These are phyloP conservation scores for Hydriomena furcata DNA, from an alignment of 2,888 invertebrate species.

Conservation along the genomic window DNA sequence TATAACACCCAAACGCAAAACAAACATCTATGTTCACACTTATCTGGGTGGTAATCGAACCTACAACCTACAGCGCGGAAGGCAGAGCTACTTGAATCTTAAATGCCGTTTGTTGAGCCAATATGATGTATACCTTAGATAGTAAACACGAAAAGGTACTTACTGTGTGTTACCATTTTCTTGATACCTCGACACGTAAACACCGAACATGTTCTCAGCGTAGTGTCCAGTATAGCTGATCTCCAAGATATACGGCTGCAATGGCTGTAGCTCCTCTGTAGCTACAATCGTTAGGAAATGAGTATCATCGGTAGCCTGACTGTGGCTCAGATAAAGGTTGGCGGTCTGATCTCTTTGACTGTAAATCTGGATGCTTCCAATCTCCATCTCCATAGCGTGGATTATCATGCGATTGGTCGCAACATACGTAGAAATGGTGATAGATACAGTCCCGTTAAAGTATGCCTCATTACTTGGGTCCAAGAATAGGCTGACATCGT, in stretches of 20 bases:
- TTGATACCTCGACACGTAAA: slow-evolving; percentile 84
- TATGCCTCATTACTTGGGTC: slow-evolving; percentile 63
- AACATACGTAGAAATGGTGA: slow-evolving; percentile 55
- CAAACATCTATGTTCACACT: too few species aligned
- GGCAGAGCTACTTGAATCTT: too few species aligned
- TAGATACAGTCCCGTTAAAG: slow-evolving; percentile 73
- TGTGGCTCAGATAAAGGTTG: slow-evolving; percentile 43
- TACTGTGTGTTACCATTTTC: slow-evolving; percentile 49
- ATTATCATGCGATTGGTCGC: slow-evolving; percentile 61
- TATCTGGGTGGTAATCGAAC: too few species aligned
- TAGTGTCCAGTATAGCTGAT: slow-evolving; percentile 84
- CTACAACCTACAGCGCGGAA: too few species aligned
- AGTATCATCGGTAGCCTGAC: slow-evolving; percentile 56
- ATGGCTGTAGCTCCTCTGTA: slow-evolving; percentile 48
- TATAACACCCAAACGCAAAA: too few species aligned
- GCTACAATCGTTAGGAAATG: slow-evolving; percentile 78
- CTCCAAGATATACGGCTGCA: slow-evolving; percentile 70
- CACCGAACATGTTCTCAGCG: slow-evolving; percentile 84
- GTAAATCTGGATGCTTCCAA: slow-evolving; percentile 48
- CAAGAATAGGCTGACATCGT: slow-evolving; percentile 75
- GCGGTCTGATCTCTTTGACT: slow-evolving; percentile 35
- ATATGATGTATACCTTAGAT: too few species aligned
- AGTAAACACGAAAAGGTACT: slow-evolving; percentile 43
- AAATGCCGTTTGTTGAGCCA: too few species aligned
- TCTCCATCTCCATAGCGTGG: slow-evolving; percentile 73